Conservation (phyloP, 2,113 vertebrate species). For the Jaculus jaculus region DNA sequence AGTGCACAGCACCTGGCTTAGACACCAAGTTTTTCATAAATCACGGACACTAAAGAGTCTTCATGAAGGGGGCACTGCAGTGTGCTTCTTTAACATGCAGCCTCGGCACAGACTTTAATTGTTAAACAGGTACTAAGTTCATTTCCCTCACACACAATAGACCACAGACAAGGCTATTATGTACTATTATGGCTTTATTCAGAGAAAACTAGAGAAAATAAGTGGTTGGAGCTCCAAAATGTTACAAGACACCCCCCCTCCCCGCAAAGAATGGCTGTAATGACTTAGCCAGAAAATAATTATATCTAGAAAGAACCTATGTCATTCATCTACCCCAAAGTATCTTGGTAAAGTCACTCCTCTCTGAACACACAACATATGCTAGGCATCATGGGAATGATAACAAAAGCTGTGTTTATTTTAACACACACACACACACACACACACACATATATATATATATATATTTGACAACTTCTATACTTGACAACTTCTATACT, state of each 20-base stretch:
- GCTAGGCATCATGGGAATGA: slow-evolving; percentile 9
- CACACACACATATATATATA: no score
- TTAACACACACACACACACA: no score
- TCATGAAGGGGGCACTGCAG: not conserved
- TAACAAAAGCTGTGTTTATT: slow-evolving; percentile 61
- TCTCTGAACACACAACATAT: slow-evolving; percentile 56
- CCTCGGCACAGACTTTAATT: not conserved
- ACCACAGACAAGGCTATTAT: not conserved
- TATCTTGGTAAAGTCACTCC: slow-evolving; percentile 49
- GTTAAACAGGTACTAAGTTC: not conserved
- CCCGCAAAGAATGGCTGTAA: not conserved
- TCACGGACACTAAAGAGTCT: not conserved
- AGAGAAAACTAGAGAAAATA: not conserved
- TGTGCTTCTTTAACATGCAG: not conserved
- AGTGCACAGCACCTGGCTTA: not conserved
- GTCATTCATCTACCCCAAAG: slow-evolving; percentile 1
- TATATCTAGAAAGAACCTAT: not conserved
- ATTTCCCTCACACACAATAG: not conserved
- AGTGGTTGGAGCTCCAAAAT: not conserved
- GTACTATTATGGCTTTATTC: not conserved
- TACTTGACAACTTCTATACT: no score
- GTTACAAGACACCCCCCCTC: not conserved
- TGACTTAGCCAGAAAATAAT: not conserved
- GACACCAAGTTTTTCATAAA: not conserved
- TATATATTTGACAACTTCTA: no score